These are phyloP conservation scores for Gobius niger DNA, from an alignment of 2,113 vertebrate species.

Conservation along the genomic window DNA sequence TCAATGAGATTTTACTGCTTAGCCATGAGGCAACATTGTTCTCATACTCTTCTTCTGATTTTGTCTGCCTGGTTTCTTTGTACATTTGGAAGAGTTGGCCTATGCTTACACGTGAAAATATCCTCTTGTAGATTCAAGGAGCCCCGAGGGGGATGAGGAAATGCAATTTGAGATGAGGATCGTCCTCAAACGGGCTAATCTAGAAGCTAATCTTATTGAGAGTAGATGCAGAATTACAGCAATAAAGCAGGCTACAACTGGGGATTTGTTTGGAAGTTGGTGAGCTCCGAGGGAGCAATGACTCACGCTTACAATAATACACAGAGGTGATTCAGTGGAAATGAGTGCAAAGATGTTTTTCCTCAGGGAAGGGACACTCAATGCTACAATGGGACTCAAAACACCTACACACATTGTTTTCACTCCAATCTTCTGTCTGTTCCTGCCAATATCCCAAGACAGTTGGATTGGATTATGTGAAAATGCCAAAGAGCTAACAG, in stretches of 20 bases:
- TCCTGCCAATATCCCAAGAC: not conserved
- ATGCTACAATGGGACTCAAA: not conserved
- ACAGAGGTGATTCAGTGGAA: not conserved
- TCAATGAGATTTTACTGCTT: too few species aligned
- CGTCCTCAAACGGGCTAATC: slow-evolving; percentile 1
- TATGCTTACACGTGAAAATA: not conserved
- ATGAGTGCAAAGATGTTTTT: not conserved
- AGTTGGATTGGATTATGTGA: not conserved
- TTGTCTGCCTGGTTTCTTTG: not conserved
- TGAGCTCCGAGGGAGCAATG: not conserved
- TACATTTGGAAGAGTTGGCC: not conserved
- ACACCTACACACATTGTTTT: not conserved
- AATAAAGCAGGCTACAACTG: not conserved
- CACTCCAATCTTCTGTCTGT: not conserved
- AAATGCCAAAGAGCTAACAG: not conserved
- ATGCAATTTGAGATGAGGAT: slow-evolving; percentile 3
- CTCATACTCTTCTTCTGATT: too few species aligned
- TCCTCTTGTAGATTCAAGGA: not conserved
- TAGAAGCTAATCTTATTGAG: slow-evolving; percentile 8
- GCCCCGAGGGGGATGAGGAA: not conserved
- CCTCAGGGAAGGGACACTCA: not conserved
- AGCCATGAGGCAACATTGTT: too few species aligned
- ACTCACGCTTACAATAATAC: not conserved
- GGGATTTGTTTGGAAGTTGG: slow-evolving; percentile 10
- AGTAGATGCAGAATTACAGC: slow-evolving; percentile 2